Percentiles rank a stretch among this genome's conserved stretches.
phyloP scores from a whole-genome alignment of 2,797 vertebrate genomes.

The Halcyon badia region DNA sequence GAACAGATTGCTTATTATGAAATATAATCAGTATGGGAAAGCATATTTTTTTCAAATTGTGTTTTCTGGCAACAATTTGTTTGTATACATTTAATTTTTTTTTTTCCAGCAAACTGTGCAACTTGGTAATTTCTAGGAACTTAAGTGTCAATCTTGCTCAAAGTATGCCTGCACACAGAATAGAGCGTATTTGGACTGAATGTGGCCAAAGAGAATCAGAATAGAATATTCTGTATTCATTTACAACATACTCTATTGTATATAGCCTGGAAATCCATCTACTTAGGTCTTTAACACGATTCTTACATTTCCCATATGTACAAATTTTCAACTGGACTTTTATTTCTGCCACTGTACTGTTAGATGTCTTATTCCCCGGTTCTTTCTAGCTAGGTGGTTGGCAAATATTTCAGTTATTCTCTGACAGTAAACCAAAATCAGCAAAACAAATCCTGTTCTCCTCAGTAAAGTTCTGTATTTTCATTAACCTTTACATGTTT shows the following conservation, averaged over 20 bases:
- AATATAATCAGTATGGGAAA: constrained; percentile 8
- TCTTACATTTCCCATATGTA: neutral
- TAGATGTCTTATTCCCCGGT: neutral
- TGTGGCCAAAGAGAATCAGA: neutral
- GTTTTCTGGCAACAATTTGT: constrained; percentile 44
- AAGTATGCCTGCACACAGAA: neutral
- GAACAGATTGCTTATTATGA: constrained; percentile 63
- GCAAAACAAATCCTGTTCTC: neutral
- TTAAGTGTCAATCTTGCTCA: neutral
- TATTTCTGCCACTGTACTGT: neutral
- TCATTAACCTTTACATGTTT: neutral
- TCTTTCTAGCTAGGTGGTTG: neutral
- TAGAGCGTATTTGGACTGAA: neutral
- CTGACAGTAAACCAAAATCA: neutral
- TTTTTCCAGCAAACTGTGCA: constrained; percentile 43
- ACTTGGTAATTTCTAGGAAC: neutral
- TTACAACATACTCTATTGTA: neutral
- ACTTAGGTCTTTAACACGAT: neutral
- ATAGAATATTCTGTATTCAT: neutral
- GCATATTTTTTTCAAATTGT: neutral
- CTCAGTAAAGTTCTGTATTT: neutral
- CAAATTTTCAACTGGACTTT: neutral
- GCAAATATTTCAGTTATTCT: neutral
- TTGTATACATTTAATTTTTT: constrained; percentile 29
- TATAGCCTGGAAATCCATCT: neutral